A percentile compares a stretch with the other conserved stretches of the same genome.
These are phyloP conservation scores for Chirona hameri DNA, from an alignment of 2,888 invertebrate species.

Conservation along the genomic window DNA sequence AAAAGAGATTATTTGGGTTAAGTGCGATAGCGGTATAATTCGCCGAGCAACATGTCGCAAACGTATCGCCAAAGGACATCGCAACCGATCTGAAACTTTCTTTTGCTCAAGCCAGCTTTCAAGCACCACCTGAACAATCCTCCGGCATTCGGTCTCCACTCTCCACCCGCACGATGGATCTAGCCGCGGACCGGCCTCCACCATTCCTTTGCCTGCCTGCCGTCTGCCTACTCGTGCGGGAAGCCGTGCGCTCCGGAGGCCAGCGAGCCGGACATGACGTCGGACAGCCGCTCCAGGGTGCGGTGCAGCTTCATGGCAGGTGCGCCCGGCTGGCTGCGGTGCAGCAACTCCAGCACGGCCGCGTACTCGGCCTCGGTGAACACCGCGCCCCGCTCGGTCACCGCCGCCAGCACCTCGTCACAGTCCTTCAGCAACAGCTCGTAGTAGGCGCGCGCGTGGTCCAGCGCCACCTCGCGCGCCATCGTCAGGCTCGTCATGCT, in stretches of 20 bases:
- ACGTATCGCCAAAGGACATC: no score
- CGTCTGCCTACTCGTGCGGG: slow-evolving; percentile 12
- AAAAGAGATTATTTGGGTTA: no score
- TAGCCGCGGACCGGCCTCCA: no score
- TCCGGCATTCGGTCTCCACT: no score
- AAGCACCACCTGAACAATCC: no score
- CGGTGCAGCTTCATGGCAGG: slow-evolving; percentile 35
- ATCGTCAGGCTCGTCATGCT: slow-evolving; percentile 79
- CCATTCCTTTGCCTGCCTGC: background rate
- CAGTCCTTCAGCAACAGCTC: slow-evolving; percentile 61
- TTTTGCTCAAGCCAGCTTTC: no score
- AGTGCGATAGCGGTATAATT: no score
- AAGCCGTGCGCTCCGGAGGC: slow-evolving; percentile 61
- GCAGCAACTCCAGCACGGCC: slow-evolving; percentile 38
- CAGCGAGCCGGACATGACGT: slow-evolving; percentile 78
- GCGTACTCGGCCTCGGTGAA: slow-evolving; percentile 40
- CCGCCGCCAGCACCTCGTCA: slow-evolving; percentile 38
- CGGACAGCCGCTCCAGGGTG: slow-evolving; percentile 71
- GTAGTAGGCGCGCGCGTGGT: slow-evolving; percentile 83
- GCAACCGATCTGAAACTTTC: no score
- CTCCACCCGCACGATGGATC: no score
- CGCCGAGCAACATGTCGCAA: no score
- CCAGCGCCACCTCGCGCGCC: slow-evolving; percentile 75
- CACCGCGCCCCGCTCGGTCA: slow-evolving; percentile 39
- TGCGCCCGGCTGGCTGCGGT: slow-evolving; percentile 37